Conservation (phyloP, 1,140 invertebrate genomes). For the Cepaea nemoralis region DNA sequence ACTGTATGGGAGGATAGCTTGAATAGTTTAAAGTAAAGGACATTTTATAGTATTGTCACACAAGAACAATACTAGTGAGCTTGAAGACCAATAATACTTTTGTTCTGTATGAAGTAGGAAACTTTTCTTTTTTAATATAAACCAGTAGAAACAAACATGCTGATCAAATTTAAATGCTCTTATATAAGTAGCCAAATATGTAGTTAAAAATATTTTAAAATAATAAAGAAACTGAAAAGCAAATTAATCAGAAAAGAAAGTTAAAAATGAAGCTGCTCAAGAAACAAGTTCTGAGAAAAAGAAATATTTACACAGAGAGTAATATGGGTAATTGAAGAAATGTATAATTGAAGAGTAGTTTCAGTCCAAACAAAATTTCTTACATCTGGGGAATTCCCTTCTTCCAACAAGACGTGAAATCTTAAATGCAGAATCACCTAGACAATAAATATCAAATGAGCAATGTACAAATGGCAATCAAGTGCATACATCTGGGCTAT, state of each 20-base stretch:
- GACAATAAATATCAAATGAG: background rate
- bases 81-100: too few relatives aligned
- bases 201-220: background rate
- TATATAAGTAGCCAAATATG: background rate
- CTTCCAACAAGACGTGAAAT: constrained; percentile 32
- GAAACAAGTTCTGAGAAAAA: background rate
- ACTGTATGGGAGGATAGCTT: too few relatives aligned
- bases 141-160: too few relatives aligned
- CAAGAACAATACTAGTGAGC: too few relatives aligned
- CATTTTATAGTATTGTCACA: too few relatives aligned
- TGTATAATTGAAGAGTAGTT: background rate
- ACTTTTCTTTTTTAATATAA: too few relatives aligned
- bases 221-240: background rate
- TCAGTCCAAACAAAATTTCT: background rate
- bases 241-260: background rate
- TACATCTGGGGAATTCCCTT: constrained; percentile 18
- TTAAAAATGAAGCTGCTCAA: background rate
- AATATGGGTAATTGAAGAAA: background rate
- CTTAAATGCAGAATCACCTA: constrained; percentile 33
- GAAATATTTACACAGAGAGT: background rate
- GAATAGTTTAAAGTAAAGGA: too few relatives aligned
- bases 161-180: background rate
- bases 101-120: too few relatives aligned
- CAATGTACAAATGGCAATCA: background rate
- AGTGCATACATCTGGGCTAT: too few relatives aligned